These are phyloP conservation scores for Coecobrya sp. DNA, from an alignment of 2,888 invertebrate genomes.

Conservation along the genomic window DNA sequence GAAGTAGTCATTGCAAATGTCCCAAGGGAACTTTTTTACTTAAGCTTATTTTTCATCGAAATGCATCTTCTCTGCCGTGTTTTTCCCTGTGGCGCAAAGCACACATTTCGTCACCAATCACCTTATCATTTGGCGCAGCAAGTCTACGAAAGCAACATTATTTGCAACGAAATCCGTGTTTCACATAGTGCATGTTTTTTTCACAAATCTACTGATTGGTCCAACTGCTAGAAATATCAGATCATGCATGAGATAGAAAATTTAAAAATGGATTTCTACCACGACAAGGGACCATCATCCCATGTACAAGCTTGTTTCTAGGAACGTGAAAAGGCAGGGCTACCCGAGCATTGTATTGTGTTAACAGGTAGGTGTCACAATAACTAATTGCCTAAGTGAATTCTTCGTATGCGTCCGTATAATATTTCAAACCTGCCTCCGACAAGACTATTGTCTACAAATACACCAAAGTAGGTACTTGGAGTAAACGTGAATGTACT, in stretches of 20 bases:
- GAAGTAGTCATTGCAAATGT: not conserved
- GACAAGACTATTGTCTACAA: not conserved
- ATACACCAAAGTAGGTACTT: not conserved
- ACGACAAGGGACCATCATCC: too few relatives aligned
- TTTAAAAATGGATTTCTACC: too few relatives aligned
- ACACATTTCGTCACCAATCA: slow-evolving; percentile 41
- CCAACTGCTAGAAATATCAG: not conserved
- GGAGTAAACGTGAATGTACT: not conserved
- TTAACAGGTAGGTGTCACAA: not conserved
- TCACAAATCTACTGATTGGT: not conserved
- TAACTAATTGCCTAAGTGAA: slow-evolving; percentile 23
- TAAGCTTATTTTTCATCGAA: not conserved
- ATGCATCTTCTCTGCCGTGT: not conserved
- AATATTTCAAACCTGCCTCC: not conserved
- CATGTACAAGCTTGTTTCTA: too few relatives aligned
- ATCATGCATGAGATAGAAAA: too few relatives aligned
- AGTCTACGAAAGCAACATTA: not conserved
- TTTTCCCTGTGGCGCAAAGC: slow-evolving; percentile 17
- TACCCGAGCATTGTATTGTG: too few relatives aligned
- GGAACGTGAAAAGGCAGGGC: too few relatives aligned
- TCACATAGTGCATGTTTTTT: too few relatives aligned
- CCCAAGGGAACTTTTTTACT: slow-evolving; percentile 31
- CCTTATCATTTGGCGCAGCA: not conserved
- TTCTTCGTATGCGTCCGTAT: not conserved
- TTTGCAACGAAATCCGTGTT: not conserved